These are phyloP conservation scores for Hydropotes inermis DNA, from an alignment of 2,113 vertebrate species.

Conservation along the genomic window DNA sequence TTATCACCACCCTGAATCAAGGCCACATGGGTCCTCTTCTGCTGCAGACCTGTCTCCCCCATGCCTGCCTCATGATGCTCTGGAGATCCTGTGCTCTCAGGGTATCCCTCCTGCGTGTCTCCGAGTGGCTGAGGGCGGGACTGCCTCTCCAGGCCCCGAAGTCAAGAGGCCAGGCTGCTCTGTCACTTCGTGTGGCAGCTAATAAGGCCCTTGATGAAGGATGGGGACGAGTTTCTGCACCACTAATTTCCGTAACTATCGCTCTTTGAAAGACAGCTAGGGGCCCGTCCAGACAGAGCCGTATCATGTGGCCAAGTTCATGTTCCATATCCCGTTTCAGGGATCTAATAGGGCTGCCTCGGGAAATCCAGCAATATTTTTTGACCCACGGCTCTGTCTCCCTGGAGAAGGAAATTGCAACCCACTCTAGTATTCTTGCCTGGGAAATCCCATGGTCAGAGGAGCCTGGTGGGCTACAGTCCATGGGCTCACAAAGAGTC, in stretches of 20 bases:
- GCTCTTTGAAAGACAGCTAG: slow-evolving; percentile 96
- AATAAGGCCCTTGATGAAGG: slow-evolving; percentile 96
- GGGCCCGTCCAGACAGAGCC: slow-evolving; percentile 90
- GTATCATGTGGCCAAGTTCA: slow-evolving; percentile 87
- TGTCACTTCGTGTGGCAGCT: slow-evolving; percentile 88
- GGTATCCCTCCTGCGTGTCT: background rate
- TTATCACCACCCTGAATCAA: accelerated
- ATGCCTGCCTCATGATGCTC: accelerated
- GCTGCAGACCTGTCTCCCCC: too few species aligned
- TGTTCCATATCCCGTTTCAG: slow-evolving; percentile 81
- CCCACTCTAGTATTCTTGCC: background rate
- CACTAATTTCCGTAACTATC: slow-evolving; percentile 99
- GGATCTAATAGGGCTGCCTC: slow-evolving; percentile 62
- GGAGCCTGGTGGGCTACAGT: background rate
- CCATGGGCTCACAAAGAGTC: background rate
- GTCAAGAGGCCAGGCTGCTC: slow-evolving; percentile 78
- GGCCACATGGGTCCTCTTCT: accelerated
- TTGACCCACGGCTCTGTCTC: slow-evolving; percentile 59
- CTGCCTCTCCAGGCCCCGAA: slow-evolving; percentile 50
- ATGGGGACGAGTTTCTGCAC: slow-evolving; percentile 95
- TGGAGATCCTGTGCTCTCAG: accelerated
- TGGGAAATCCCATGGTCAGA: background rate
- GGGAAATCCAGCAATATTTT: slow-evolving; percentile 73
- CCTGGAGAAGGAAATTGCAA: background rate
- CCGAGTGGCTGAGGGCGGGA: slow-evolving; percentile 27